Evolutionary conservation across 2,797 vertebrate species (phyloP).

Genomic region (Ceyx erithaca): DNA sequence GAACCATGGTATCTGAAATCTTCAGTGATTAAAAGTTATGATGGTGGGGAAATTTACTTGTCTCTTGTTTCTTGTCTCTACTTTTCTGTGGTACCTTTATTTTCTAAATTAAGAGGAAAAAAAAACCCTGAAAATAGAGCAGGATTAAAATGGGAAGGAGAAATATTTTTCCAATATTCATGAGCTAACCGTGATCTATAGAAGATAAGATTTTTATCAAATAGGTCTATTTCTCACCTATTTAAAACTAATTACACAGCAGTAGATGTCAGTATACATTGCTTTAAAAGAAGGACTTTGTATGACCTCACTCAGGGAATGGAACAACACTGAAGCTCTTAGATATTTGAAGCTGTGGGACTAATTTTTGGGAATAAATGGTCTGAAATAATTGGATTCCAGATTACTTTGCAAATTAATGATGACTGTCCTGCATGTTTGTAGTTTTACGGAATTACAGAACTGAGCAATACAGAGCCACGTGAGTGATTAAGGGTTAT

Average conservation of each 20-base stretch:
- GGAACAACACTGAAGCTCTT: not conserved
- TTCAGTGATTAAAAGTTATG: not conserved
- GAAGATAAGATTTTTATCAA: conserved; percentile 16
- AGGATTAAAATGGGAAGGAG: not conserved
- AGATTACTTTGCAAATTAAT: conserved; percentile 40
- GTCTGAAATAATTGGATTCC: conserved; percentile 5
- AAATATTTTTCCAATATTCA: not conserved
- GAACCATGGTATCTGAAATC: not conserved
- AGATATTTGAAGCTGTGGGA: conserved; percentile 17
- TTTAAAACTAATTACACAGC: conserved; percentile 30
- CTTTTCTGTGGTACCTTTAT: not conserved
- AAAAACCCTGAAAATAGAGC: not conserved
- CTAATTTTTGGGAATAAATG: not conserved
- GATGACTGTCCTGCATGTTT: not conserved
- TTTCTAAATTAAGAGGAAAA: not conserved
- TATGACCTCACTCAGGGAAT: not conserved
- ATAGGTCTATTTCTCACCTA: conserved; percentile 15
- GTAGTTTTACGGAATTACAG: not conserved
- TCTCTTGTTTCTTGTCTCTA: not conserved
- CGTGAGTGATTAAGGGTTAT: not conserved
- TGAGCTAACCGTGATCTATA: not conserved
- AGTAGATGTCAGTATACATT: not conserved
- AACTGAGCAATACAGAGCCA: not conserved
- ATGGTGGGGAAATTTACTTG: not conserved
- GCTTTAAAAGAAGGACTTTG: not conserved